Evolutionary conservation across 37 sponge, comb jelly and placozoan species (phyloP).

Genomic region (Bolinopsis microptera): DNA sequence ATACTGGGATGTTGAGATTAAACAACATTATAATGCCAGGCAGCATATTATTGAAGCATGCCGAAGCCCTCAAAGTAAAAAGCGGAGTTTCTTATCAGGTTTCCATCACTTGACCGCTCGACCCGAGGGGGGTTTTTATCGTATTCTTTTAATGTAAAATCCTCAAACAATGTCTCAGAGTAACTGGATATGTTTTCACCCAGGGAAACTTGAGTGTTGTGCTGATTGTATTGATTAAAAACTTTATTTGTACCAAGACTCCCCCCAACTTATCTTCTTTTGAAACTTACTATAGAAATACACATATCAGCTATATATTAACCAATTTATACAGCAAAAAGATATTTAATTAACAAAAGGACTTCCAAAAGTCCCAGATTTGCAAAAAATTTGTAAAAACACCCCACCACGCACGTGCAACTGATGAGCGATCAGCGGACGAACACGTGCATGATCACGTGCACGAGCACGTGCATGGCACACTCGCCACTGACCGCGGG

Average conservation of each 20-base stretch:
- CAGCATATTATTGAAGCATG: not conserved
- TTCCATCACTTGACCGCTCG: not conserved
- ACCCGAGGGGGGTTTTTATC: not conserved
- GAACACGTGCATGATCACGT: not conserved
- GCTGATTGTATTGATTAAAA: not conserved
- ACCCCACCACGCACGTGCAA: not conserved
- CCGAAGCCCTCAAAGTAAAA: conserved; percentile 29
- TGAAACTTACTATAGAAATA: not conserved
- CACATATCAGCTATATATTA: not conserved
- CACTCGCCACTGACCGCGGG: not conserved
- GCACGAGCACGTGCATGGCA: not conserved
- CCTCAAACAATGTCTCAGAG: not conserved
- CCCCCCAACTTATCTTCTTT: too few relatives aligned
- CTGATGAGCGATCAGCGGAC: not conserved
- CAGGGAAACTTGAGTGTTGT: not conserved
- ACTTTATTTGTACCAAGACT: not conserved
- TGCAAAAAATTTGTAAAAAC: not conserved
- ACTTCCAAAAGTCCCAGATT: not conserved
- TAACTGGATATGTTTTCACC: not conserved
- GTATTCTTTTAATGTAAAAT: not conserved
- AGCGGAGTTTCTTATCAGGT: conserved; percentile 30
- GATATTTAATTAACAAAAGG: not conserved
- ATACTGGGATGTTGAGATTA: not conserved
- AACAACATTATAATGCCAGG: not conserved
- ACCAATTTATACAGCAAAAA: not conserved